These are phyloP conservation scores for Leptodactylus fuscus DNA, from an alignment of 2,113 vertebrate genomes.

Conservation along the genomic window DNA sequence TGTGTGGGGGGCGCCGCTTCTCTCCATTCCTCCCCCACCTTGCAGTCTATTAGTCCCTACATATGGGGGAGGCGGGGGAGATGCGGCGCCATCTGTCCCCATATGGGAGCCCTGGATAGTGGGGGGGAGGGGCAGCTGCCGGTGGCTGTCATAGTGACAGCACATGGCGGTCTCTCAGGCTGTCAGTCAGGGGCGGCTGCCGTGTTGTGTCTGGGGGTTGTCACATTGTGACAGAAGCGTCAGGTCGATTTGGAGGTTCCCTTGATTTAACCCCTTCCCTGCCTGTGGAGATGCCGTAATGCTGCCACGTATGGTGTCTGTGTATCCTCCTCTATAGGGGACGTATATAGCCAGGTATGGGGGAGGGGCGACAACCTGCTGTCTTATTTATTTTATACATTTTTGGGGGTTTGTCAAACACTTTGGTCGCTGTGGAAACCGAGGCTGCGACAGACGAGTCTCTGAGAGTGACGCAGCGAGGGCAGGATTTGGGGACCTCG, in stretches of 20 bases:
- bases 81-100: slow-evolving; percentile 51
- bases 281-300: slow-evolving; percentile 11
- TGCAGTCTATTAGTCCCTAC: slow-evolving; percentile 31
- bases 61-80: slow-evolving; percentile 28
- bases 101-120: slow-evolving; percentile 31
- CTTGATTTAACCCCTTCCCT: neutral
- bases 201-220: slow-evolving; percentile 45
- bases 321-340: too few relatives aligned
- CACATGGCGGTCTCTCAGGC: slow-evolving; percentile 22
- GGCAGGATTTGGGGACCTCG: slow-evolving; percentile 23
- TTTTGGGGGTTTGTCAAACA: slow-evolving; percentile 17
- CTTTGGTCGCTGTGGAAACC: slow-evolving; percentile 50
- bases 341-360: too few relatives aligned
- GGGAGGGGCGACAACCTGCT: neutral
- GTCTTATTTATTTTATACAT: neutral
- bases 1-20: neutral
- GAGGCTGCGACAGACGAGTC: neutral
- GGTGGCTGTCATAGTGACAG: slow-evolving; percentile 25
- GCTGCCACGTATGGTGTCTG: neutral
- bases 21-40: neutral
- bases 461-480: neutral
- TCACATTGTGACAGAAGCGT: slow-evolving; percentile 43
- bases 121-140: slow-evolving; percentile 7
- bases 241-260: slow-evolving; percentile 13
- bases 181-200: slow-evolving; percentile 3